These are phyloP conservation scores for Meriones psammophilus DNA, from an alignment of 2,797 vertebrate species.

Conservation along the genomic window DNA sequence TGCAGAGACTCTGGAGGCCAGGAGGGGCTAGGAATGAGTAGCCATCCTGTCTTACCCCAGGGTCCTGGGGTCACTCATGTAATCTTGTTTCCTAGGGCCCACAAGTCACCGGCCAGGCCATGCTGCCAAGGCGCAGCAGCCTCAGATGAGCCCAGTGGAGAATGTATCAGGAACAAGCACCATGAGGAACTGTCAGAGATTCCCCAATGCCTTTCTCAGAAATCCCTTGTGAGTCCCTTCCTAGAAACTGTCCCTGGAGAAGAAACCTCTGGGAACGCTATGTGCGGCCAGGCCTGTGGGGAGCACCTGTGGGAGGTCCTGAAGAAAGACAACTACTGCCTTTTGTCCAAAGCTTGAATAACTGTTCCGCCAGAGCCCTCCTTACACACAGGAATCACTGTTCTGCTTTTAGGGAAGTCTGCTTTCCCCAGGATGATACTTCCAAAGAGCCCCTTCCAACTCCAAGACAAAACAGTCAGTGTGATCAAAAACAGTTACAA, in stretches of 20 bases:
- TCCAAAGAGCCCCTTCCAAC: background rate
- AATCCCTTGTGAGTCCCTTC: background rate
- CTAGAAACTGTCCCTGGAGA: constrained; percentile 10
- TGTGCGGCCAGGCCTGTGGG: accelerated
- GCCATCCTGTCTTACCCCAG: background rate
- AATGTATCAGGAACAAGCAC: background rate
- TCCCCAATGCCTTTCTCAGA: background rate
- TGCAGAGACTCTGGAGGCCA: background rate
- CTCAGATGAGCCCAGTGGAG: accelerated
- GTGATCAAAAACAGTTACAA: background rate
- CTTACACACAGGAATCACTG: background rate
- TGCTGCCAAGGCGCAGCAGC: background rate
- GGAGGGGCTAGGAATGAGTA: accelerated
- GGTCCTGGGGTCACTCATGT: background rate
- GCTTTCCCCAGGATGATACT: background rate
- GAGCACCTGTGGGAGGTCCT: background rate
- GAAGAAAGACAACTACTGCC: background rate
- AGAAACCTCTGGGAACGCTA: background rate
- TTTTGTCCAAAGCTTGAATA: background rate
- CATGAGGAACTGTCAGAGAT: no score
- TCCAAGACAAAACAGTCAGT: background rate
- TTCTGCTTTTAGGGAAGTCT: background rate
- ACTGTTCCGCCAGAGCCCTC: background rate
- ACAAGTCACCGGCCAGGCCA: background rate
- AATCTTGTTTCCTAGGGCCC: background rate